These are phyloP conservation scores for Scolanthus callimorphus DNA, from an alignment of 92 coral and sea anemone genomes.

Conservation along the genomic window DNA sequence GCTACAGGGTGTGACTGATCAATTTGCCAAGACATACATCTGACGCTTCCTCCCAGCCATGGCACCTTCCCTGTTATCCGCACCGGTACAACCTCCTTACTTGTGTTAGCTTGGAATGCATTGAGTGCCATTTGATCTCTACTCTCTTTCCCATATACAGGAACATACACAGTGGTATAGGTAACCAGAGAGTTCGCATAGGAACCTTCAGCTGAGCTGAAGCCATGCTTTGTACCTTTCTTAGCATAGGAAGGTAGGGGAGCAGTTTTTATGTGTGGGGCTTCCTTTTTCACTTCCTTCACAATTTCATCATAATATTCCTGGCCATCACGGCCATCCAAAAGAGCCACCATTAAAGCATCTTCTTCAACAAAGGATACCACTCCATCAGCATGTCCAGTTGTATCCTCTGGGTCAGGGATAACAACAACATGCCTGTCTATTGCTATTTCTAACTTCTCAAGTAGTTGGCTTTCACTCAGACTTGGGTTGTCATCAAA, in stretches of 20 bases:
- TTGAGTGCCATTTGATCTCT: conserved; percentile 35
- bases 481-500: conserved; percentile 45
- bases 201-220: conserved; percentile 43
- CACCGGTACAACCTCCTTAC: conserved; percentile 49
- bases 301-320: conserved; percentile 31
- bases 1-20: conserved; percentile 5
- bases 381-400: conserved; percentile 60
- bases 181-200: conserved; percentile 56
- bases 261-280: conserved; percentile 17
- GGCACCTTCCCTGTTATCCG: conserved; percentile 22
- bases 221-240: conserved; percentile 35
- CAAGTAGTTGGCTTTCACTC: conserved; percentile 16
- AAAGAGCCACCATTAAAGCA: conserved; percentile 32
- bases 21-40: conserved; percentile 69
- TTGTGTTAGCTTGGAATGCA: conserved; percentile 22
- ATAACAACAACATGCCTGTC: conserved; percentile 30
- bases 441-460: conserved; percentile 31
- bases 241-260: conserved; percentile 50
- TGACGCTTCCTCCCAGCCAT: conserved; percentile 38
- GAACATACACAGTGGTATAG: conserved; percentile 47
- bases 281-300: conserved; percentile 26
- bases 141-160: conserved; percentile 34
- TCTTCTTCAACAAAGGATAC: conserved; percentile 50
- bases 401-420: conserved; percentile 57
- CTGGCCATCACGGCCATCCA: conserved; percentile 28